Evolutionary conservation across 2,797 vertebrate genomes (phyloP).

Genomic region (Furcifer pardalis): DNA sequence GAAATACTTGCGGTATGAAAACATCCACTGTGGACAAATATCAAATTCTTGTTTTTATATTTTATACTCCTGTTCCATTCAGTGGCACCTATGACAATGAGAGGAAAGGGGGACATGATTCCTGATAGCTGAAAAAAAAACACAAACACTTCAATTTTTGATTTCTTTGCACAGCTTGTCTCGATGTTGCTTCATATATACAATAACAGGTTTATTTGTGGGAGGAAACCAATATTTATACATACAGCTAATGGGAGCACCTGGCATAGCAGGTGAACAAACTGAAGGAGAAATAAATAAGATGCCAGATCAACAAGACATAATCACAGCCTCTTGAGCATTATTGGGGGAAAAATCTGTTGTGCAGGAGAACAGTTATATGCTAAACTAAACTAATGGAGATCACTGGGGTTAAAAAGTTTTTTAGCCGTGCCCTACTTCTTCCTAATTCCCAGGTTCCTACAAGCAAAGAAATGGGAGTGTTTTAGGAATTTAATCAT

Average conservation of each 20-base stretch:
- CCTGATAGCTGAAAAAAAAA: constrained; percentile 46
- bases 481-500: background rate
- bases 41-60: no score
- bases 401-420: background rate
- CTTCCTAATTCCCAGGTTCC: background rate
- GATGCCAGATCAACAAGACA: constrained; percentile 26
- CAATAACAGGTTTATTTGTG: constrained; percentile 64
- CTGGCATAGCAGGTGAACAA: constrained; percentile 72
- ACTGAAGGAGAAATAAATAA: constrained; percentile 51
- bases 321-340: constrained; percentile 37
- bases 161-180: constrained; percentile 58
- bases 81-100: constrained; percentile 17
- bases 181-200: constrained; percentile 64
- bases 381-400: constrained; percentile 34
- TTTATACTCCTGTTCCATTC: background rate
- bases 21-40: background rate
- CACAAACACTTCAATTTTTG: constrained; percentile 46
- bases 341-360: constrained; percentile 45
- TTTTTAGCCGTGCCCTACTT: no score
- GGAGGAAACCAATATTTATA: constrained; percentile 77
- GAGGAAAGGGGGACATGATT: constrained; percentile 48
- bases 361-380: background rate
- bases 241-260: constrained; percentile 72
- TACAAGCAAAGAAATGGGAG: background rate
- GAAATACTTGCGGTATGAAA: background rate